phyloP scores from a whole-genome alignment of 2,888 invertebrate genomes.

The Archips xylosteana region DNA sequence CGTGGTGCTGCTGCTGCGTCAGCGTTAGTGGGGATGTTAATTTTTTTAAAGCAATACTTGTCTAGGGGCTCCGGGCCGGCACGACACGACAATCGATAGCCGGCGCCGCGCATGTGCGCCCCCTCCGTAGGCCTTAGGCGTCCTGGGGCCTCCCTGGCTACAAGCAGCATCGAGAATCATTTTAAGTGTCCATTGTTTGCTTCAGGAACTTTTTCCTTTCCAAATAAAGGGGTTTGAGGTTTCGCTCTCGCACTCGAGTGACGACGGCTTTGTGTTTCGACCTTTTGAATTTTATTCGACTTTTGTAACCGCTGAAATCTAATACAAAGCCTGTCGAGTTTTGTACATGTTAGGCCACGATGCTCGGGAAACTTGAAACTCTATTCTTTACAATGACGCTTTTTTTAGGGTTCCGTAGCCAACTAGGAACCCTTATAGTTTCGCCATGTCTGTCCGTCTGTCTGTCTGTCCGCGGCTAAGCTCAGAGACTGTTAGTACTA shows the following conservation, averaged over 20 bases:
- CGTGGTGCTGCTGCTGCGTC: not conserved
- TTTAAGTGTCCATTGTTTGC: constrained; percentile 32
- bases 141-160: constrained; percentile 21
- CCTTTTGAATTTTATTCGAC: constrained; percentile 3
- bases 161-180: constrained; percentile 25
- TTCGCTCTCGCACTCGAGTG: not conserved
- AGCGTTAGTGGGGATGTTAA: constrained; percentile 13
- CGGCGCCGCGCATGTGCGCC: constrained; percentile 34
- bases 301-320: constrained; percentile 2
- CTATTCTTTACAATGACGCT: not conserved
- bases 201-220: constrained; percentile 6
- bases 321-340: not conserved
- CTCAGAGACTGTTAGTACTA: too few relatives aligned
- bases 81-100: constrained; percentile 31
- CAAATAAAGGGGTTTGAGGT: constrained; percentile 8
- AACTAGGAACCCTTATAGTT: too few relatives aligned
- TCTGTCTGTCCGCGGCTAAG: too few relatives aligned
- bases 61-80: constrained; percentile 13
- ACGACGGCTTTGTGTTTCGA: constrained; percentile 7
- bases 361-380: not conserved
- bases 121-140: constrained; percentile 32
- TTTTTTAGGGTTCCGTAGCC: too few relatives aligned
- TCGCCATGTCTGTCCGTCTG: too few relatives aligned
- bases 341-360: not conserved
- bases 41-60: constrained; percentile 21